Conservation (phyloP, 2,797 vertebrate species). For the Gobio occitaniae region DNA sequence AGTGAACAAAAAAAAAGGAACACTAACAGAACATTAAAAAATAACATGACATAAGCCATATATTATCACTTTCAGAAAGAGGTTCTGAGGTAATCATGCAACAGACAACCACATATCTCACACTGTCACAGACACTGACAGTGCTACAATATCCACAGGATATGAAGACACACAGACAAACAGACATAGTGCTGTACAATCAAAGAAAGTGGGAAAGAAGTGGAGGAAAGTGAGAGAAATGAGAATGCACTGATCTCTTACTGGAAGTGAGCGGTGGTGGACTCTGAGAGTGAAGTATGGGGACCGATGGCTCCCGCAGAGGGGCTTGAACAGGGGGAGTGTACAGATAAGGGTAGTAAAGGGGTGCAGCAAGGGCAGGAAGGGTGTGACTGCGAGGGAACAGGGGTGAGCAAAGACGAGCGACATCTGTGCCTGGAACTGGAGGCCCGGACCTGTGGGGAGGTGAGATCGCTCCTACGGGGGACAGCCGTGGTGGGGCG, state of each 20-base stretch:
- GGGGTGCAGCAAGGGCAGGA: constrained; percentile 83
- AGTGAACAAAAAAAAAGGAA: constrained; percentile 29
- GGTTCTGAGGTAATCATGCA: constrained; percentile 21
- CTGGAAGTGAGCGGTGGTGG: constrained; percentile 75
- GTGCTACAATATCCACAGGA: constrained; percentile 41
- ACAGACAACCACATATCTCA: constrained; percentile 15
- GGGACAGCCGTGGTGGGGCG: constrained; percentile 85
- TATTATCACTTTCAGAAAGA: constrained; percentile 3
- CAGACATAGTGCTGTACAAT: constrained; percentile 62
- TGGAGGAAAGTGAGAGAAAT: constrained; percentile 42
- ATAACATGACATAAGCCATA: not conserved
- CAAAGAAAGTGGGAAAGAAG: constrained; percentile 42
- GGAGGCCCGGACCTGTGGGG: constrained; percentile 79
- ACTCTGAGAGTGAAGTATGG: constrained; percentile 75
- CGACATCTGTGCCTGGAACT: constrained; percentile 75
- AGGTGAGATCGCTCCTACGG: constrained; percentile 88
- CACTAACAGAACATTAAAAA: not conserved
- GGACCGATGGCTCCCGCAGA: constrained; percentile 65
- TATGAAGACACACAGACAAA: constrained; percentile 43
- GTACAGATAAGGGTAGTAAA: constrained; percentile 84
- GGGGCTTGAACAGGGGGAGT: constrained; percentile 71
- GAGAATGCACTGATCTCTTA: constrained; percentile 74
- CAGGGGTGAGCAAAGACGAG: constrained; percentile 84
- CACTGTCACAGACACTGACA: constrained; percentile 47
- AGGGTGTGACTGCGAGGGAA: constrained; percentile 89